Conservation (phyloP, 2,113 vertebrate species). For the Turnix velox region DNA sequence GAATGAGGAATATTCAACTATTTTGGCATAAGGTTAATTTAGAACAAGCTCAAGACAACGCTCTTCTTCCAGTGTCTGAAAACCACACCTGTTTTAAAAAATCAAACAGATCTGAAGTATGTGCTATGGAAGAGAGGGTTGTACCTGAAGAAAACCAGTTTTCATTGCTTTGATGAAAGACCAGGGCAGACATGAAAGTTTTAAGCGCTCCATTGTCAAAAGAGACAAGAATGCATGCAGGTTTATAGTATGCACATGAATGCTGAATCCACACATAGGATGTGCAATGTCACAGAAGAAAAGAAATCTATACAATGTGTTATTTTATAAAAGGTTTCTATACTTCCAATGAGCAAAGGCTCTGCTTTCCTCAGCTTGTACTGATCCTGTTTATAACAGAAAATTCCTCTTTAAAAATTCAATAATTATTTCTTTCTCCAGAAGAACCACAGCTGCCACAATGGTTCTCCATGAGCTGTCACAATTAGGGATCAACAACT, state of each 20-base stretch:
- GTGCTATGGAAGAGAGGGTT: not conserved
- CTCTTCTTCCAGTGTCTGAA: not conserved
- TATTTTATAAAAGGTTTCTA: not conserved
- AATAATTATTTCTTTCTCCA: not conserved
- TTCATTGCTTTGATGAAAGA: not conserved
- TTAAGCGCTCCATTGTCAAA: not conserved
- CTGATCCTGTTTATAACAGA: not conserved
- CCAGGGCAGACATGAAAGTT: not conserved
- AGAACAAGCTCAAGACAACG: not conserved
- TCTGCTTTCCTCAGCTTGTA: not conserved
- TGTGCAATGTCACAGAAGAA: rapidly evolving
- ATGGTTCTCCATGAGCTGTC: not conserved
- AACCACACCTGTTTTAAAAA: not conserved
- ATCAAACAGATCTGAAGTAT: not conserved
- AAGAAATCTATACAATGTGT: not conserved
- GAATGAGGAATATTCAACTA: not conserved
- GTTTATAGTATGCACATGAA: not conserved
- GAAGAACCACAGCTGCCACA: not conserved
- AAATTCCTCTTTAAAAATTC: not conserved
- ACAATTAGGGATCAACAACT: not conserved
- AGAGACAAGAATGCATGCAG: not conserved
- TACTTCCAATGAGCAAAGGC: not conserved
- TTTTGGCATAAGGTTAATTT: not conserved
- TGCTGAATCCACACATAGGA: not conserved
- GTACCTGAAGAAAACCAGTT: not conserved